Evolutionary conservation across 2,113 vertebrate genomes (phyloP), one percentile per base, ranked within the genome.

Genomic region (Cyanoramphus novaezelandiae): DNA sequence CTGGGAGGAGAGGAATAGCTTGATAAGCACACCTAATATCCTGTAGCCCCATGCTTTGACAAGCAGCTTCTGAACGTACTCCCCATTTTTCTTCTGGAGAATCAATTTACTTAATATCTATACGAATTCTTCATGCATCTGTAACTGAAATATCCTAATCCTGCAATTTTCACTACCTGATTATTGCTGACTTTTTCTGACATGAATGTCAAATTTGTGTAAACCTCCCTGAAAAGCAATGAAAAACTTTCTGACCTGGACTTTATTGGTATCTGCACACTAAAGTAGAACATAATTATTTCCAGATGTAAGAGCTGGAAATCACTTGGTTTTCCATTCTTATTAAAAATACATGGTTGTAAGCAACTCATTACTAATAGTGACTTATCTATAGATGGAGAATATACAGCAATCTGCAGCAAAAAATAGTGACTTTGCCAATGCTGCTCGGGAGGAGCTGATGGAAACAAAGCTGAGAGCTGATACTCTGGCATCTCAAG

Each of bases 391-490:
- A 25, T 75, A 99, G 99, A 49, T 99, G 65, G 97, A 99, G 94
- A 99, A 98, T n/a, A 98, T 98, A 7, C 97, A 98, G 71, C 88
- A 97, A 79, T 87, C 97, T 37, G 98, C 97, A 3, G n/a, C 92
- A 68, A 98, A 97, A 93, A 98, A 97, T 11, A 98, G 77, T 5
- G 93, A 97, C 16, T 80, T 95, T 24, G 98, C 97, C 29, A 97
- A 68, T 2, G 96, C 97, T 52, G 97, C 97, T 35, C 97, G 63
- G 78, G 98, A 98, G 3, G 98, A 99, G 83, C 97, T 99, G 47
- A 95, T 79, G 17, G 93, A 94, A 86, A 95, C 97, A 12, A 98
- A 97, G 83, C 62, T 96, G 57, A 90, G 97, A 90, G 35, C 97
- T 75, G 98, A 98, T 80, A 78, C 29, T 33, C 92, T 99, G 88